phyloP scores from a whole-genome alignment of 2,888 invertebrate genomes.

The Drosophila quinaria region DNA sequence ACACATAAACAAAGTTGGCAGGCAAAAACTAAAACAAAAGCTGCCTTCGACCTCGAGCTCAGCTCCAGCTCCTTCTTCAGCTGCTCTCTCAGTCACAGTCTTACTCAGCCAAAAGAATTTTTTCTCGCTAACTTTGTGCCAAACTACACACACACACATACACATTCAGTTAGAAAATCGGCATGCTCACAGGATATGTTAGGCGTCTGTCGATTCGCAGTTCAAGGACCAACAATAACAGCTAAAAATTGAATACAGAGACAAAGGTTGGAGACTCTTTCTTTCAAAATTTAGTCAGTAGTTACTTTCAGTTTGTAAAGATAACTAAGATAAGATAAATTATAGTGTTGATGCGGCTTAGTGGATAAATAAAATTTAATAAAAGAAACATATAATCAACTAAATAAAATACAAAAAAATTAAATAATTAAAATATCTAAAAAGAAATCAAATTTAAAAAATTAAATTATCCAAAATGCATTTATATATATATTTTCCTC shows the following conservation, averaged over 20 bases:
- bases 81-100: neutral
- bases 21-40: slow-evolving; percentile 65
- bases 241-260: neutral
- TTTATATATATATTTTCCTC: too few relatives aligned
- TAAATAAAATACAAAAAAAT: too few relatives aligned
- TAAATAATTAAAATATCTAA: too few relatives aligned
- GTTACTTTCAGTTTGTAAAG: neutral
- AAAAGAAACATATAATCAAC: too few relatives aligned
- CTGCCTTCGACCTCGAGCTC: slow-evolving; percentile 23
- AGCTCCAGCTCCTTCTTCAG: slow-evolving; percentile 8
- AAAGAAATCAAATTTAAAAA: too few relatives aligned
- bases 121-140: slow-evolving; percentile 56
- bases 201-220: slow-evolving; percentile 51
- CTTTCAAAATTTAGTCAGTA: neutral
- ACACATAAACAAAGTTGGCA: slow-evolving; percentile 56
- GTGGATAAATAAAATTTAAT: too few relatives aligned
- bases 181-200: slow-evolving; percentile 37
- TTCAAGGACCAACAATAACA: slow-evolving; percentile 23
- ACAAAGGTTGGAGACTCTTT: slow-evolving; percentile 12
- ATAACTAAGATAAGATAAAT: neutral
- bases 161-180: slow-evolving; percentile 9
- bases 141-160: slow-evolving; percentile 32
- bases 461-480: too few relatives aligned
- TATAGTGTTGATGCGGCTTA: neutral
- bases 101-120: slow-evolving; percentile 37